A percentile compares a stretch with the other conserved stretches of the same genome.
Conservation (phyloP, 1,140 invertebrate species). For the Archegozetes longisetosus region DNA sequence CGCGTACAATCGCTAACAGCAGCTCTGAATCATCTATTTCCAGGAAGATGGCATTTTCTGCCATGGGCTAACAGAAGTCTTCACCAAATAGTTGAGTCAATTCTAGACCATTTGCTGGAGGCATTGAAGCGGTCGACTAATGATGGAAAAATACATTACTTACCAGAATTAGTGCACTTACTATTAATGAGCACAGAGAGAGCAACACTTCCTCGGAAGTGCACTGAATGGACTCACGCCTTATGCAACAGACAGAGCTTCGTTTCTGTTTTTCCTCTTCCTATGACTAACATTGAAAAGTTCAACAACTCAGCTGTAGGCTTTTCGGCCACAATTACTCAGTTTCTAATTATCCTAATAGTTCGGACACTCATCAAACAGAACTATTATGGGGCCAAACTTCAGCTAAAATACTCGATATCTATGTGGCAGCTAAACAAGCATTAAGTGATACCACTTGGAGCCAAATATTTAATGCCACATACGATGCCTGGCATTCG, state of each 20-base stretch:
- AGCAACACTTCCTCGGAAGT: slow-evolving; percentile 14
- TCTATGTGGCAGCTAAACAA: neutral
- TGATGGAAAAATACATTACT: slow-evolving; percentile 13
- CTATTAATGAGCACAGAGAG: neutral
- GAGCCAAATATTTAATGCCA: neutral
- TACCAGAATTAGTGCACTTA: neutral
- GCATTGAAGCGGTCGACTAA: slow-evolving; percentile 7
- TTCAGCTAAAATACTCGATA: neutral
- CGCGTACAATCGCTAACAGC: slow-evolving; percentile 5
- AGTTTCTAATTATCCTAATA: neutral
- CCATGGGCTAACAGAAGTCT: neutral
- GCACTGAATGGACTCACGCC: slow-evolving; percentile 4
- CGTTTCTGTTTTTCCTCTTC: neutral
- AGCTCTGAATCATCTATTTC: slow-evolving; percentile 7
- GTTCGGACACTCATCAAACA: neutral
- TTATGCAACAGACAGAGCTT: slow-evolving; percentile 12
- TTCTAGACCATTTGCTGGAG: slow-evolving; percentile 1
- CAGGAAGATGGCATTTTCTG: slow-evolving; percentile 11
- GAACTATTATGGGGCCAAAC: slow-evolving; percentile 9
- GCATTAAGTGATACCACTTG: neutral
- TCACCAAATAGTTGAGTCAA: slow-evolving; percentile 2
- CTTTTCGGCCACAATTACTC: slow-evolving; percentile 15
- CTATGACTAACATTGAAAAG: slow-evolving; percentile 6
- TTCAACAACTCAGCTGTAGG: slow-evolving; percentile 8
- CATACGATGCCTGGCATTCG: neutral